These are phyloP conservation scores for Pelusios castaneus DNA, from an alignment of 2,113 vertebrate species.

Conservation along the genomic window DNA sequence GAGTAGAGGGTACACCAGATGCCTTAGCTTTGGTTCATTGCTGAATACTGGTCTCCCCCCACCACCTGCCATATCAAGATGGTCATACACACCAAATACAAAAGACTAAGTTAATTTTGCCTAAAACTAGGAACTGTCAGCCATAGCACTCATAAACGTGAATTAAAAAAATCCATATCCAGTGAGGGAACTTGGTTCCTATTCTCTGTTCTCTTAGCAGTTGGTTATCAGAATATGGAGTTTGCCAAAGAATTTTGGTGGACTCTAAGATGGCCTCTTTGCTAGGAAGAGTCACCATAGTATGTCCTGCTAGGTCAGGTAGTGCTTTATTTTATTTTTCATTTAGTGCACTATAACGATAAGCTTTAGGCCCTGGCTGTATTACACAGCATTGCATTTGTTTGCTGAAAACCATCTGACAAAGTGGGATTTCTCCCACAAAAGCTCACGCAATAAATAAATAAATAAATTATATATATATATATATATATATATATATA, in stretches of 20 bases:
- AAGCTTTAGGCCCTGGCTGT: too few relatives aligned
- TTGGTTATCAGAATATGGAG: neutral
- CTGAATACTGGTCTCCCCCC: neutral
- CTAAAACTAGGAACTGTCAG: neutral
- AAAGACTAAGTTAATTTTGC: neutral
- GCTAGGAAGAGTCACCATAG: neutral
- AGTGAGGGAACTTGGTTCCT: neutral
- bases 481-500: too few relatives aligned
- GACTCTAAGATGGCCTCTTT: neutral
- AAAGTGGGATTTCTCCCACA: too few relatives aligned
- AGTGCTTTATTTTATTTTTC: too few relatives aligned
- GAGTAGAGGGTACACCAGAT: neutral
- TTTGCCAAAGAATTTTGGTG: neutral
- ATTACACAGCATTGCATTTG: too few relatives aligned
- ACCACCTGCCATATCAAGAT: neutral
- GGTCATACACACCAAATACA: neutral
- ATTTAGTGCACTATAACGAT: too few relatives aligned
- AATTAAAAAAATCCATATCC: neutral
- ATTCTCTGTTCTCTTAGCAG: too few relatives aligned
- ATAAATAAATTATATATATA: too few relatives aligned
- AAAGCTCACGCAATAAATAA: too few relatives aligned
- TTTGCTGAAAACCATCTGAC: too few relatives aligned
- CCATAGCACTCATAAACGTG: neutral
- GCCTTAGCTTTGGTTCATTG: neutral
- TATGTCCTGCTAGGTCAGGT: too few relatives aligned